phyloP scores from a whole-genome alignment of 2,797 vertebrate species.

The Dromococcyx pavoninus region DNA sequence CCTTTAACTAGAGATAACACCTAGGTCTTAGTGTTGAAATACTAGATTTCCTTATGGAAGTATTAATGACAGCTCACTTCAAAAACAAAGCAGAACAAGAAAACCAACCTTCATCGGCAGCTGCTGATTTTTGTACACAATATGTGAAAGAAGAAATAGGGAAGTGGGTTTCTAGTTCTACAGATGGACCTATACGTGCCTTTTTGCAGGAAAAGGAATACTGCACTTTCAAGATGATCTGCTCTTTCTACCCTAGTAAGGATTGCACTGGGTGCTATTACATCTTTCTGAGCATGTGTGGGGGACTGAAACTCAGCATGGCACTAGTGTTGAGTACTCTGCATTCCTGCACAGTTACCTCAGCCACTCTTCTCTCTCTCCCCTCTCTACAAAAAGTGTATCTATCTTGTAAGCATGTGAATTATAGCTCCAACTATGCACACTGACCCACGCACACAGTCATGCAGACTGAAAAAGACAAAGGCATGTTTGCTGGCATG shows the following conservation, averaged over 20 bases:
- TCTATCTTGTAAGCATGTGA: neutral
- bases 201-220: neutral
- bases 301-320: neutral
- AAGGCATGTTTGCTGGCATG: conserved; percentile 16
- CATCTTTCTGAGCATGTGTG: neutral
- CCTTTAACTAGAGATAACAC: neutral
- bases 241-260: neutral
- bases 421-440: neutral
- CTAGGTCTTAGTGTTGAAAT: neutral
- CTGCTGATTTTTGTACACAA: neutral
- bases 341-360: conserved; percentile 21
- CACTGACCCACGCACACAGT: neutral
- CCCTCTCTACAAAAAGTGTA: neutral
- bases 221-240: neutral
- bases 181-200: neutral
- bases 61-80: neutral
- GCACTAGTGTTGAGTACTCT: neutral
- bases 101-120: neutral
- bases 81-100: neutral
- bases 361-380: neutral
- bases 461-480: conserved; percentile 32
- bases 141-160: neutral
- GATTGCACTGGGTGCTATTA: neutral
- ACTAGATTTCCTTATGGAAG: neutral
- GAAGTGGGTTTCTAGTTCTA: neutral